A percentile compares a stretch with the other conserved stretches of the same genome.
Conservation (phyloP, 2,797 vertebrate species). For the Gephyroberyx darwinii region DNA sequence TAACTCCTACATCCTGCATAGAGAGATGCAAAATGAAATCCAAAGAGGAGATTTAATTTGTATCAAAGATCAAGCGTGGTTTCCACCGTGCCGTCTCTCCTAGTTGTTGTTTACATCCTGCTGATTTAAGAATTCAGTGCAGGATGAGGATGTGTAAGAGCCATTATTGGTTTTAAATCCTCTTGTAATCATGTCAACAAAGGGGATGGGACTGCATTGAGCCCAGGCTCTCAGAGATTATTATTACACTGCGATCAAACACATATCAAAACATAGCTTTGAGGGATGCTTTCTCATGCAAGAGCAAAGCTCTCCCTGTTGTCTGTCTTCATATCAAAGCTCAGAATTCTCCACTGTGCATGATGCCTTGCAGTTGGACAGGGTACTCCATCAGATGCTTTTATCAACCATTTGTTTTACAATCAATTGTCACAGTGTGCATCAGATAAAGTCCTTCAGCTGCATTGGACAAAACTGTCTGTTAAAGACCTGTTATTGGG, state of each 20-base stretch:
- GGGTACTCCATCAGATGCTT: constrained; percentile 14
- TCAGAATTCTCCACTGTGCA: constrained; percentile 10
- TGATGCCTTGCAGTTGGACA: constrained; percentile 11
- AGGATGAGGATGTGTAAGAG: constrained; percentile 8
- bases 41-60: constrained; percentile 60
- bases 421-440: constrained; percentile 7
- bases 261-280: constrained; percentile 1
- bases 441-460: constrained; percentile 38
- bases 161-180: constrained; percentile 54
- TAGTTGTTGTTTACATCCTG: constrained; percentile 19
- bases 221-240: constrained; percentile 41
- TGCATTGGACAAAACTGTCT: neutral
- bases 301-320: neutral
- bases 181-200: constrained; percentile 52
- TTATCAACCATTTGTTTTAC: constrained; percentile 38
- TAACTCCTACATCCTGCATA: constrained; percentile 44
- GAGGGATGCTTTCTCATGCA: constrained; percentile 4
- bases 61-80: constrained; percentile 46
- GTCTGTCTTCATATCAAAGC: neutral
- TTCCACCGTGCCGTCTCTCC: constrained; percentile 21
- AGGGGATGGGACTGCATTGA: constrained; percentile 29
- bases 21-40: constrained; percentile 36
- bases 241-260: constrained; percentile 33
- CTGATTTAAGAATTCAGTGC: constrained; percentile 23
- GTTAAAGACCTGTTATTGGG: constrained; percentile 12